Conservation (phyloP, 2,888 invertebrate species). For the Bombylius major region DNA sequence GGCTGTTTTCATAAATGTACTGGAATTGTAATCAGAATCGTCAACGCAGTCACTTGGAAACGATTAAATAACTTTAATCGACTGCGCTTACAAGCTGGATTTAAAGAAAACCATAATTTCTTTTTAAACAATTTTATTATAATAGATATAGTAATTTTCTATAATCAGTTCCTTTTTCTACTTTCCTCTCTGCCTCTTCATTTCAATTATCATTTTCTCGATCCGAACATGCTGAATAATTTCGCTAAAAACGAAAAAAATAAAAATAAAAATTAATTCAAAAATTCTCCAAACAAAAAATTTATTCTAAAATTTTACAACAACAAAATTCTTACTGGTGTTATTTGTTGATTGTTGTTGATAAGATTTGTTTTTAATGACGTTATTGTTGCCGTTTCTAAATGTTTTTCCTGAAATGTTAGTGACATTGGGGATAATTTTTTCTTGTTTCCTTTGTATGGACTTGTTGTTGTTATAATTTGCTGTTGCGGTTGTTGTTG, state of each 20-base stretch:
- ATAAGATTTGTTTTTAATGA: neutral
- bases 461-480: constrained; percentile 8
- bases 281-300: neutral
- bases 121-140: no score
- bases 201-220: constrained; percentile 14
- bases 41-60: no score
- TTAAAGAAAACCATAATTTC: no score
- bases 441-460: constrained; percentile 14
- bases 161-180: no score
- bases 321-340: constrained; percentile 9
- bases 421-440: constrained; percentile 14
- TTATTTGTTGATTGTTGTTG: neutral
- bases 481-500: no score
- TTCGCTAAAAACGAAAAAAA: constrained; percentile 10
- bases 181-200: no score
- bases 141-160: no score
- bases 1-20: no score
- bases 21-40: no score
- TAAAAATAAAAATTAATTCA: neutral
- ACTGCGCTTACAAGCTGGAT: no score
- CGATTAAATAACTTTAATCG: no score
- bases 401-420: constrained; percentile 8
- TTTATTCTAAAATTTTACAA: neutral
- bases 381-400: constrained; percentile 5
- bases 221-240: constrained; percentile 15